These are phyloP conservation scores for Euphydryas editha DNA, from an alignment of 2,888 invertebrate genomes.

Conservation along the genomic window DNA sequence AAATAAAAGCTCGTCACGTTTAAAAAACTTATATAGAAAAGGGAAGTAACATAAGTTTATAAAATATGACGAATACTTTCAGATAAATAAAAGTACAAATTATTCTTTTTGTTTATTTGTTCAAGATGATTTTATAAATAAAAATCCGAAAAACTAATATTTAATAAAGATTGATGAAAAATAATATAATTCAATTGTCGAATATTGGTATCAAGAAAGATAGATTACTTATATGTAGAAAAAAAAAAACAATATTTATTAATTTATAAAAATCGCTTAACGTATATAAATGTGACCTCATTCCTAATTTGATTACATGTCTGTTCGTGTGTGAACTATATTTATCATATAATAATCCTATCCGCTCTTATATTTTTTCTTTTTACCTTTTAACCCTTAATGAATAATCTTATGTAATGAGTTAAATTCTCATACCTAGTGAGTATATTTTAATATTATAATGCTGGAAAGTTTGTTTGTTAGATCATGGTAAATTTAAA, in stretches of 20 bases:
- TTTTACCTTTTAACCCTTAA: constrained; percentile 23
- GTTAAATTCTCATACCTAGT: not conserved
- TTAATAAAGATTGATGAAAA: too few species aligned
- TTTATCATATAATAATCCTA: constrained; percentile 63
- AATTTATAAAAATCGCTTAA: not conserved
- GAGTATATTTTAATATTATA: not conserved
- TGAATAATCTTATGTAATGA: constrained; percentile 8
- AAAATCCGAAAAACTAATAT: too few species aligned
- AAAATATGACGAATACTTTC: too few species aligned
- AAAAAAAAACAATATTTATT: too few species aligned
- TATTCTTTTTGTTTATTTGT: not conserved
- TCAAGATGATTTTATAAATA: too few species aligned
- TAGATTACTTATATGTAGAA: too few species aligned
- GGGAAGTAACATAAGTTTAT: too few species aligned
- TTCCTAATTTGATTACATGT: constrained; percentile 51
- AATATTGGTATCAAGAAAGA: too few species aligned
- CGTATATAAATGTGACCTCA: constrained; percentile 39
- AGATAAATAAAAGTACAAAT: not conserved
- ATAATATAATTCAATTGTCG: too few species aligned
- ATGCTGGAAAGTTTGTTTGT: not conserved
- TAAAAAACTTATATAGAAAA: too few species aligned
- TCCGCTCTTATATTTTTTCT: constrained; percentile 40
- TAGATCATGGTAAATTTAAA: too few species aligned
- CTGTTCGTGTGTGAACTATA: constrained; percentile 62
- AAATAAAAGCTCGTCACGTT: too few species aligned